Evolutionary conservation across 2,113 vertebrate species (phyloP).

Genomic region (Sardina pilchardus): DNA sequence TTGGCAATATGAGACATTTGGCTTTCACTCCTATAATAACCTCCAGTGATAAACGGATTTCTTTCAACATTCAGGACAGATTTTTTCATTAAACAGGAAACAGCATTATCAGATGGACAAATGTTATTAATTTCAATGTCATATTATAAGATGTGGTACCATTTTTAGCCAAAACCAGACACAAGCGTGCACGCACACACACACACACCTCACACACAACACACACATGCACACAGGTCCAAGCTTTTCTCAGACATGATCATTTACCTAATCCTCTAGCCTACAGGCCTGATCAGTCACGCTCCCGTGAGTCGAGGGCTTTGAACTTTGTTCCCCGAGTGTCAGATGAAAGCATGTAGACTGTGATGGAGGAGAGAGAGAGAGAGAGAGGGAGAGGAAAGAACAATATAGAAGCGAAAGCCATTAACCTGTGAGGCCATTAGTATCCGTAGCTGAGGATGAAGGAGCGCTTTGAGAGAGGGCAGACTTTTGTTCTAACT

Average conservation of each 20-base stretch:
- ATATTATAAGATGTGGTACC: no score
- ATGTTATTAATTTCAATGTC: no score
- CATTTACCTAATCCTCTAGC: neutral
- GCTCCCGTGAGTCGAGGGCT: neutral
- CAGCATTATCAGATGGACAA: no score
- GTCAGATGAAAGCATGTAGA: neutral
- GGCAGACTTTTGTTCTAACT: neutral
- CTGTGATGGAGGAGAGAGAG: slow-evolving; percentile 56
- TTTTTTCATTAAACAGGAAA: no score
- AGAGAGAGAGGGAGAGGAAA: slow-evolving; percentile 2
- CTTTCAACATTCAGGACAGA: no score
- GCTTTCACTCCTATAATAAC: no score
- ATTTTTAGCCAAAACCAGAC: no score
- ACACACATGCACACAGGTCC: neutral
- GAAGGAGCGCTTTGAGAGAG: neutral
- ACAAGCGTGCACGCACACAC: neutral
- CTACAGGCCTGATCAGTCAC: neutral
- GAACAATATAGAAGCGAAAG: neutral
- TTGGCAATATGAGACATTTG: no score
- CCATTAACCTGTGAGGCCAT: neutral
- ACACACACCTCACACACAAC: neutral
- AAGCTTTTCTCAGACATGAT: neutral
- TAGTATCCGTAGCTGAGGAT: neutral
- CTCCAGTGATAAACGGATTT: no score
- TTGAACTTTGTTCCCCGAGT: neutral